These are phyloP conservation scores for Drosophila multiciliata DNA, from an alignment of 2,888 invertebrate genomes.

Conservation along the genomic window DNA sequence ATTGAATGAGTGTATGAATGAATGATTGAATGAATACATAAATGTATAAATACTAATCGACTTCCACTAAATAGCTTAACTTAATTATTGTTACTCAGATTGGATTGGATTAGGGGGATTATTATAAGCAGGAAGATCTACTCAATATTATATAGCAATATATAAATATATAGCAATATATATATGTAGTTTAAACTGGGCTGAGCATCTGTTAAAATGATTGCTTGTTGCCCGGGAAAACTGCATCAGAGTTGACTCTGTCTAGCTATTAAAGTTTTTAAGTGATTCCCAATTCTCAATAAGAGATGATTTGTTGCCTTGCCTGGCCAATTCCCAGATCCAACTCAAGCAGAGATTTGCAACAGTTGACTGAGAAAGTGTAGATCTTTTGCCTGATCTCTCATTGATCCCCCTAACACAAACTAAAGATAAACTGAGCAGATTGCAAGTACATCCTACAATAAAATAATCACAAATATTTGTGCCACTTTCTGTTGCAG, in stretches of 20 bases:
- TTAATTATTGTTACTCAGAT: not conserved
- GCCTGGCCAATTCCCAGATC: not conserved
- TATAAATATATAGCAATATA: too few relatives aligned
- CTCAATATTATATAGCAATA: not conserved
- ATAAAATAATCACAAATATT: not conserved
- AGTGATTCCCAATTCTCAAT: too few relatives aligned
- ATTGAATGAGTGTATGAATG: too few relatives aligned
- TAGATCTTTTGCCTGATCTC: not conserved
- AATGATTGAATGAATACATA: not conserved
- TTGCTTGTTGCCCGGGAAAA: not conserved
- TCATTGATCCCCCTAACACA: too few relatives aligned
- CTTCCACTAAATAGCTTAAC: not conserved
- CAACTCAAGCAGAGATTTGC: not conserved
- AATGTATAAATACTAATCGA: too few relatives aligned
- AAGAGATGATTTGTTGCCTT: not conserved
- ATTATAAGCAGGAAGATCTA: not conserved
- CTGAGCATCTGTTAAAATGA: too few relatives aligned
- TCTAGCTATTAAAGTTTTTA: too few relatives aligned
- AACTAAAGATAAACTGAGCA: not conserved
- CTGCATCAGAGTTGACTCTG: not conserved
- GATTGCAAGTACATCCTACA: not conserved
- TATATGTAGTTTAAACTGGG: not conserved
- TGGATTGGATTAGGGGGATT: not conserved
- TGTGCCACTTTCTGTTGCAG: conserved; percentile 9
- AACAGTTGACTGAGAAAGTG: not conserved